phyloP scores from a whole-genome alignment of 2,113 vertebrate species.

The Silurus asotus region DNA sequence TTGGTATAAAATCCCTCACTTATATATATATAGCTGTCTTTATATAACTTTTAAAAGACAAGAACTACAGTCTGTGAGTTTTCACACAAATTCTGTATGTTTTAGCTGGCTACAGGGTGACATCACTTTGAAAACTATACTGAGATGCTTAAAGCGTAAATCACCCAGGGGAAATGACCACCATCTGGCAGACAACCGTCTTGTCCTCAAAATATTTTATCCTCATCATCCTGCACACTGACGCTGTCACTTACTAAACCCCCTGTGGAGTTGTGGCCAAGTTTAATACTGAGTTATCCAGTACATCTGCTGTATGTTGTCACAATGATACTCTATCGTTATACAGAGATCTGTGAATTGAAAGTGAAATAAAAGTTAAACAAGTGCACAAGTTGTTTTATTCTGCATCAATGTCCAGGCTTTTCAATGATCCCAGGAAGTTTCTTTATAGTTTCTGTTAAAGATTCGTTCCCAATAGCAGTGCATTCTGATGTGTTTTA shows the following conservation, averaged over 20 bases:
- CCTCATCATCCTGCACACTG: neutral
- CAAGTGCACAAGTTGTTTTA: neutral
- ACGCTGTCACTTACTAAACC: neutral
- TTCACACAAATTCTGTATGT: neutral
- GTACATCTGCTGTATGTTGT: neutral
- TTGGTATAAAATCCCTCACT: neutral
- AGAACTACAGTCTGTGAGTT: neutral
- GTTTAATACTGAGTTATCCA: neutral
- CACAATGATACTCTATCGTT: neutral
- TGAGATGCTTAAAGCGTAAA: neutral
- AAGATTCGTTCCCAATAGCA: neutral
- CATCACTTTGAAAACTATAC: conserved; percentile 5
- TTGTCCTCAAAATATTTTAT: neutral
- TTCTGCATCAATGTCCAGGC: neutral
- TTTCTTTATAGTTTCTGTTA: too few relatives aligned
- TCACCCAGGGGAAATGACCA: neutral
- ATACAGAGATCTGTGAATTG: neutral
- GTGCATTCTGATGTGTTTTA: neutral
- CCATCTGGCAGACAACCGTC: neutral
- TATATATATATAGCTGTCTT: too few relatives aligned
- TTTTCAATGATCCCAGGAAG: too few relatives aligned
- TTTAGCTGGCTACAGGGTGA: neutral
- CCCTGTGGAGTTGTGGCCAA: neutral
- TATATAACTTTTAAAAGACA: too few relatives aligned
- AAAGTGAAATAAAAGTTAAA: too few relatives aligned